Evolutionary conservation across 2,113 vertebrate genomes (phyloP).

Genomic region (Gopherus flavomarginatus): DNA sequence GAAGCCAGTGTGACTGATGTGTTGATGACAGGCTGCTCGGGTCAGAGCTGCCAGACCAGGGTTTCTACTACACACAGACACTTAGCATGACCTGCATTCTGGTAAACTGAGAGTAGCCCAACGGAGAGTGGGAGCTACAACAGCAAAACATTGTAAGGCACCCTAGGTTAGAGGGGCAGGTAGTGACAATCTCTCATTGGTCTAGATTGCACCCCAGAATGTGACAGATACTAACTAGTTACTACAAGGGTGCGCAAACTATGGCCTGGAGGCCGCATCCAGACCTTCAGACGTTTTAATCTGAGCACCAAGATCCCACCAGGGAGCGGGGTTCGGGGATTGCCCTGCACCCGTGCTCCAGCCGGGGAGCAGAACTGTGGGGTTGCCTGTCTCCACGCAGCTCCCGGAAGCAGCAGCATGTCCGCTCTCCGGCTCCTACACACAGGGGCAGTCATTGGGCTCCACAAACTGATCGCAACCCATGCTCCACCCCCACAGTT

Average conservation of each 20-base stretch:
- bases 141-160: background rate
- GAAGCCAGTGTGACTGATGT: background rate
- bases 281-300: too few relatives aligned
- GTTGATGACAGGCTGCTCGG: background rate
- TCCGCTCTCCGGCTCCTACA: too few relatives aligned
- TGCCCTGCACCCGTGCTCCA: too few relatives aligned
- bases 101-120: background rate
- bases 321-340: too few relatives aligned
- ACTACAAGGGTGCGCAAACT: too few relatives aligned
- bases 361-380: accelerated
- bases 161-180: background rate
- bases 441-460: too few relatives aligned
- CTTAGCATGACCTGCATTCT: background rate
- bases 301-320: too few relatives aligned
- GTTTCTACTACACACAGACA: background rate
- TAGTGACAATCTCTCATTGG: background rate
- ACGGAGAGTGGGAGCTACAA: background rate
- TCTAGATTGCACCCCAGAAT: background rate
- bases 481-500: too few relatives aligned
- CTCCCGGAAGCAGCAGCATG: too few relatives aligned
- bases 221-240: background rate
- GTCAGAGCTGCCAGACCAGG: background rate
- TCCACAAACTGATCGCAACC: too few relatives aligned
- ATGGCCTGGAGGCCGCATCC: too few relatives aligned
- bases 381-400: too few relatives aligned